Base-by-base conservation (phyloP, 2,113 vertebrate species). In the Nothocercus nigrocapillus region DNA sequence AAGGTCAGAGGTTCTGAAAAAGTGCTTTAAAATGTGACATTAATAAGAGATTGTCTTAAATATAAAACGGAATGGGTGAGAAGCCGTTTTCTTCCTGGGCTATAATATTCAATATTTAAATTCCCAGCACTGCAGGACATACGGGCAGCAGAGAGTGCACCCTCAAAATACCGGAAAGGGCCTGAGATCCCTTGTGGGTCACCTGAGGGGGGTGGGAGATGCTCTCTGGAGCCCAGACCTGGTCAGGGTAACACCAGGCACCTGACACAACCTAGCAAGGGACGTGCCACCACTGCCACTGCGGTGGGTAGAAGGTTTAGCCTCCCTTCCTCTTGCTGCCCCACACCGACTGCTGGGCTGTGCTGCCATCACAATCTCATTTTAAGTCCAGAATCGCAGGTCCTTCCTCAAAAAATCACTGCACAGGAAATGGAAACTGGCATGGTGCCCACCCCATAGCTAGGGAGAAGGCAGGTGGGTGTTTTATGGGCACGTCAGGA, bases 171-270 rank as follows among this genome's bases (percentile, higher is more conserved):
- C 30, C 6, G 32, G 16, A 67, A 54, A 30, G 34, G 36, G 62
- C 0, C 1, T 11, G 13, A 56, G 53, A 56, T 28, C 1, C 30
- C 25, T 13, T 15, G 7, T 0, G 0, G 16, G 19, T 63, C 53
- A 44, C 58, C 2, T 54, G 20, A 40, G 30, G 42, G 63, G 40
- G 15, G 19, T 49, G 22, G 24, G 5, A 78, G 40, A 93, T 25
- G 44, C 7, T 74, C 49, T 38, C 24, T 66, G 24, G 40, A 86
- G 69, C 45, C 36, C 44, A 70, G 6, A 11, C 18, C 54, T 59
- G 59, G 36, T 66, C 66, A 45, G 16, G 59, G 20, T n/a, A 77
- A 69, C n/a, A 27, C n/a, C 30, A 82, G 24, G 78, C 5, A 42
- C 15, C 6, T 47, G 68, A 15, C 67, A 76, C 47, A 82, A 70